These are phyloP conservation scores for Electrophaes corylata DNA, from an alignment of 2,888 invertebrate species.

Conservation along the genomic window DNA sequence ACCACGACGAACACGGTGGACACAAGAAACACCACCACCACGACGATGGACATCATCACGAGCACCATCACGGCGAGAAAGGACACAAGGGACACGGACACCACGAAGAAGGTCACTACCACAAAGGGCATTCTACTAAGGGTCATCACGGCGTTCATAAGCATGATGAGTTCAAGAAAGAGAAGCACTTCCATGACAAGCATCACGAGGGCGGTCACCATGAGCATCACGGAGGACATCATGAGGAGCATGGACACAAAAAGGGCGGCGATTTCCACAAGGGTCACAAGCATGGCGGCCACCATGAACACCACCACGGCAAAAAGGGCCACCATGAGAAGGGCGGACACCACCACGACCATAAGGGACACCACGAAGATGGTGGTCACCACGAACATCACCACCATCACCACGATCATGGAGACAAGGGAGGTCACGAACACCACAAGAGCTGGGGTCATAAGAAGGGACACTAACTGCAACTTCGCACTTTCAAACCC, in stretches of 20 bases:
- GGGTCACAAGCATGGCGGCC: constrained; percentile 90
- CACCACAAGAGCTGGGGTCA: constrained; percentile 92
- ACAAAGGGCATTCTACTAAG: constrained; percentile 93
- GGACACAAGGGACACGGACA: constrained; percentile 85
- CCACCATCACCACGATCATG: constrained; percentile 89
- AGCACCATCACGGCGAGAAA: constrained; percentile 87
- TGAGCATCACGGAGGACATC: constrained; percentile 91
- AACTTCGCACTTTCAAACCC: constrained; percentile 31
- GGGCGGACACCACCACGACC: constrained; percentile 91
- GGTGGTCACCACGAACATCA: constrained; percentile 92
- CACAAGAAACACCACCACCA: constrained; percentile 88
- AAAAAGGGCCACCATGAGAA: constrained; percentile 93
- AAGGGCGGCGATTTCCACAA: constrained; percentile 92
- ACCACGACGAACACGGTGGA: constrained; percentile 86
- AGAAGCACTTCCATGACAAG: constrained; percentile 94
- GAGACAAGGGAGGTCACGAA: constrained; percentile 92
- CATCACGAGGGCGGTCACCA: constrained; percentile 92
- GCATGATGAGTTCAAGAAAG: constrained; percentile 93
- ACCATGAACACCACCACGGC: constrained; percentile 91
- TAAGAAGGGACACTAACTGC: constrained; percentile 80
- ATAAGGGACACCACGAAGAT: constrained; percentile 91
- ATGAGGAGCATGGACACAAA: constrained; percentile 91
- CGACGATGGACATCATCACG: constrained; percentile 86
- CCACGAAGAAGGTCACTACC: constrained; percentile 87
- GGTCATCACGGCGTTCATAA: constrained; percentile 94